These are phyloP conservation scores for Micromys minutus DNA, from an alignment of 2,113 vertebrate species.

Conservation along the genomic window DNA sequence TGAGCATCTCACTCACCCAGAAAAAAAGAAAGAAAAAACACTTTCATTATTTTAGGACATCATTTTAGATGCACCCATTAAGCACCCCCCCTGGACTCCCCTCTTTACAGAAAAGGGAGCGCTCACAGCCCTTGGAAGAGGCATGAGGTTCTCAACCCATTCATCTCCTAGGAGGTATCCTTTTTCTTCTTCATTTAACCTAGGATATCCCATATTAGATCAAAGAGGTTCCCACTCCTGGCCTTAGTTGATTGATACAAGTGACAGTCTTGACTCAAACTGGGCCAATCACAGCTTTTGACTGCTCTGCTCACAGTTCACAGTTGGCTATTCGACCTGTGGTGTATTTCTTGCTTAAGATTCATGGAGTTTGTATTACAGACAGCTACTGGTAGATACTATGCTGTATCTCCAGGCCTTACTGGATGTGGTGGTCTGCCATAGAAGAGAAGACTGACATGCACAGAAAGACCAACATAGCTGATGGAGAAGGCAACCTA, in stretches of 20 bases:
- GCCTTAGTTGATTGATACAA: neutral
- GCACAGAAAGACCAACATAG: neutral
- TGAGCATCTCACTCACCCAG: neutral
- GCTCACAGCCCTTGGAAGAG: neutral
- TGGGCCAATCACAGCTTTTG: neutral
- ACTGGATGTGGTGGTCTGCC: neutral
- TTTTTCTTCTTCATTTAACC: neutral
- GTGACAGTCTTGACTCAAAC: neutral
- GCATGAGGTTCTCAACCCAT: neutral
- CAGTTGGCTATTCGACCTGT: neutral
- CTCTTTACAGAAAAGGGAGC: constrained; percentile 9
- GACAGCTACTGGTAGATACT: neutral
- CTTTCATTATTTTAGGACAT: neutral
- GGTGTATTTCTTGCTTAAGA: neutral
- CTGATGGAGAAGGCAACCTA: neutral
- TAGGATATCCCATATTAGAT: neutral
- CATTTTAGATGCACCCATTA: neutral
- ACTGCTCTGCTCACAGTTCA: neutral
- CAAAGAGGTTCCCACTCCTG: neutral
- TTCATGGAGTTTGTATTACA: neutral
- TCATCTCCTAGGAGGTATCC: neutral
- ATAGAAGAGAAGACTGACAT: neutral
- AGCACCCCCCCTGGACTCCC: no score
- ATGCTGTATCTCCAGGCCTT: neutral
- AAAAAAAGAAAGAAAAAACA: neutral